Base-by-base conservation (phyloP, 2,888 invertebrate species). In the Drosophila birchii region DNA sequence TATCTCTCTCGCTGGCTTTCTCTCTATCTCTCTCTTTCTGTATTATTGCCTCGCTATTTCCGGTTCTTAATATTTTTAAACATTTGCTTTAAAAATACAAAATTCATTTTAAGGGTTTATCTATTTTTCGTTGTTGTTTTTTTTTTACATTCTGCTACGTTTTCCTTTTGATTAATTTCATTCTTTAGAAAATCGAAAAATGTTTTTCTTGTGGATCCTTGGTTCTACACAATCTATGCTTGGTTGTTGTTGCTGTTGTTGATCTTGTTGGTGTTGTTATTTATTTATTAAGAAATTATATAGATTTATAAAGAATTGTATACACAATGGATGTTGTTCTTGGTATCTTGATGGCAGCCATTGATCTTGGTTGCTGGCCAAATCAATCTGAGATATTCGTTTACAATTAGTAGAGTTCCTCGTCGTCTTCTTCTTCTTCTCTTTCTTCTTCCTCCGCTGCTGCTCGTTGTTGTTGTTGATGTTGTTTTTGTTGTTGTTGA, bases 221-320 rank as follows among this genome's bases (percentile, higher is more conserved):
- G 74, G 32, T 54, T 60, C 67, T 69, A 66, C 64, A 70, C 43
- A 71, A 70, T 70, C 58, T 59, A 73, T 61, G 56, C 58, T 72
- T 69, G 78, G 72, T 69, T 78, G 61, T 72, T 70, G 60, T 74
- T 68, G 61, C 55, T 67, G 63, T 72, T 67, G 56, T 62, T 71
- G 78, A 75, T 69, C 76, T 78, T 76, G 57, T 70, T 80, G 75
- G 86, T 79, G 83, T 79, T 89, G 78, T 89, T 88, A 78, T 89
- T 89, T 89, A 89, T 85, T 86, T 85, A 84, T 84, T 84, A 84
- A 82, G 75, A 89, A 77, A 86, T 89, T 89, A 82, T 78, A 66
- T 78, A 74, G 64, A 69, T 77, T 67, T 66, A 76, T 76, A 74
- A 68, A 74, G 59, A 75, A 68, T 66, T 76, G 75, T 78, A 85